Evolutionary conservation across 2,888 invertebrate species (phyloP).

Genomic region (Agriopis aurantiaria): DNA sequence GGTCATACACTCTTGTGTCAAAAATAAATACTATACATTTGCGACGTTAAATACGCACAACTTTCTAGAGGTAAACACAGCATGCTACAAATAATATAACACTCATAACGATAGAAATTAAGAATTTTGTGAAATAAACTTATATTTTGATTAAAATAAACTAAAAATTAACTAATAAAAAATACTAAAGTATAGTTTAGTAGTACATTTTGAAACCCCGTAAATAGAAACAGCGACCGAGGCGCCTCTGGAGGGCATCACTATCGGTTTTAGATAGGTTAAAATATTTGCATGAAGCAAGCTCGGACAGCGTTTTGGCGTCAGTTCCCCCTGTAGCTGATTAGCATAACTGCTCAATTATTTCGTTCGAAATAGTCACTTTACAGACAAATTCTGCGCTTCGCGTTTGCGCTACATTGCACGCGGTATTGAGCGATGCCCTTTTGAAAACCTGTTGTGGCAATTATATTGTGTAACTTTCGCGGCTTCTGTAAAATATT

Average conservation of each 20-base stretch:
- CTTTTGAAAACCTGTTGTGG: background rate
- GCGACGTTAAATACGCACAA: too few species aligned
- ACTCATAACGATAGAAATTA: too few species aligned
- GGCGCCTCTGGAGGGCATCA: constrained; percentile 26
- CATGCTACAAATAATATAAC: too few species aligned
- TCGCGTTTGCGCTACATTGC: constrained; percentile 65
- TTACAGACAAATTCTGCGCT: constrained; percentile 76
- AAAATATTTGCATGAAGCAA: constrained; percentile 77
- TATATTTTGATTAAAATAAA: too few species aligned
- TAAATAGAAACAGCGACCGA: constrained; percentile 25
- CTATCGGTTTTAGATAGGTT: constrained; percentile 43
- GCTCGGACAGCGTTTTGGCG: constrained; percentile 78
- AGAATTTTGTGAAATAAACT: too few species aligned
- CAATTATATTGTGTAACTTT: too few species aligned
- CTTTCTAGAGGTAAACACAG: too few species aligned
- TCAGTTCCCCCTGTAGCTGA: constrained; percentile 79
- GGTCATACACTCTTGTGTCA: too few species aligned
- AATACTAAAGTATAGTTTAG: too few species aligned
- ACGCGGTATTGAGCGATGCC: constrained; percentile 14
- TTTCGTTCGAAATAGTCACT: constrained; percentile 80
- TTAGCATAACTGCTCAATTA: constrained; percentile 85
- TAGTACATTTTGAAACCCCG: background rate
- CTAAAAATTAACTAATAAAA: too few species aligned
- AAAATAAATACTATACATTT: too few species aligned
- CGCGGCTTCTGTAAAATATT: too few species aligned